Conservation (phyloP, 2,888 invertebrate genomes). For the Epiblema foenella region DNA sequence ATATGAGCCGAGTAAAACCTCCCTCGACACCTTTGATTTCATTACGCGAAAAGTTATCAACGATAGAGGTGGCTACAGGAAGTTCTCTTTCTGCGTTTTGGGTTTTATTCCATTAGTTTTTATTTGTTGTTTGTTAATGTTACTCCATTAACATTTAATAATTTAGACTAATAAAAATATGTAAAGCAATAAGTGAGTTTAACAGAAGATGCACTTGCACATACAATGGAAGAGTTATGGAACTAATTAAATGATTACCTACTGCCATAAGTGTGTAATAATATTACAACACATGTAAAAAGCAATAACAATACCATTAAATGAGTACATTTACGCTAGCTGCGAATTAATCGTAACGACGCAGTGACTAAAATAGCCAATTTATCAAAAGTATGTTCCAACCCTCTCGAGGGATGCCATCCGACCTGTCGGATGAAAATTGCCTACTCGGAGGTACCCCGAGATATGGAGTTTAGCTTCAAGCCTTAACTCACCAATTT, state of each 20-base stretch:
- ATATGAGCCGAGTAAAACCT: background rate
- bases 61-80: background rate
- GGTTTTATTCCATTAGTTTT: background rate
- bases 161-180: too few relatives aligned
- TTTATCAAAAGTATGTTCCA: conserved; percentile 10
- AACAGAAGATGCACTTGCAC: too few relatives aligned
- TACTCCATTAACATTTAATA: background rate
- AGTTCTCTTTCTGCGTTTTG: background rate
- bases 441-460: conserved; percentile 4
- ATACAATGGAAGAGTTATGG: too few relatives aligned
- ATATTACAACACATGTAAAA: too few relatives aligned
- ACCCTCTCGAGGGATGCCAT: conserved; percentile 21
- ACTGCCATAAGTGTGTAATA: background rate
- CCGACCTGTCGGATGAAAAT: conserved; percentile 10
- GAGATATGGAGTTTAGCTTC: conserved; percentile 1
- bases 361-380: conserved; percentile 10
- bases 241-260: too few relatives aligned
- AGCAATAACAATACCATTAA: background rate
- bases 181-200: too few relatives aligned
- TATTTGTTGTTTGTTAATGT: background rate
- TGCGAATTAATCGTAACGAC: conserved; percentile 9
- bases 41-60: conserved; percentile 14
- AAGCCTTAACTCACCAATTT: conserved; percentile 2
- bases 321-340: background rate
- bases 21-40: conserved; percentile 20